phyloP scores from a whole-genome alignment of 2,888 invertebrate species.

The Luperina nickerlii region DNA sequence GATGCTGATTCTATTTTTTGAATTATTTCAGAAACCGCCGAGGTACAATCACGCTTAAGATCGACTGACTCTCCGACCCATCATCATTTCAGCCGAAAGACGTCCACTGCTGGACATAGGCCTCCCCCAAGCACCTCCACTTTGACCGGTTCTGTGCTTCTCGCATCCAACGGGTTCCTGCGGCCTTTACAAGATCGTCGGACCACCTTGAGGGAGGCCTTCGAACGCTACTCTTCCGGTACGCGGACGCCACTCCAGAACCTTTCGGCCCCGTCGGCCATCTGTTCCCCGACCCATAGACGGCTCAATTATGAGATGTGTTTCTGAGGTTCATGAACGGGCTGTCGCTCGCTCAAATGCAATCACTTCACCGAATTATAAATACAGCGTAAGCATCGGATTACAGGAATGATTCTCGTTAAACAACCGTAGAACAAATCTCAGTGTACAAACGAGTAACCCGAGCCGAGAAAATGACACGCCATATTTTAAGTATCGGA shows the following conservation, averaged over 20 bases:
- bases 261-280: no score
- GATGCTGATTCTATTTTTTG: background rate
- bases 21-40: slow-evolving; percentile 3
- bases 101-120: no score
- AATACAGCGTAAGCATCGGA: slow-evolving; percentile 59
- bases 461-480: slow-evolving; percentile 82
- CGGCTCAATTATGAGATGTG: slow-evolving; percentile 22
- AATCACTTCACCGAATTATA: slow-evolving; percentile 36
- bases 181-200: no score
- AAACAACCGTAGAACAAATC: slow-evolving; percentile 79
- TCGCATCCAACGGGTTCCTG: no score
- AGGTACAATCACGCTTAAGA: slow-evolving; percentile 8
- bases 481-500: slow-evolving; percentile 87
- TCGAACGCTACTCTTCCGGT: no score
- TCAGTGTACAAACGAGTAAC: slow-evolving; percentile 83
- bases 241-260: no score
- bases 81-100: no score
- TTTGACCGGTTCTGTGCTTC: no score
- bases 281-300: slow-evolving; percentile 4
- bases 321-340: slow-evolving; percentile 1
- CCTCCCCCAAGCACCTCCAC: no score
- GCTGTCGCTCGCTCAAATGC: slow-evolving; percentile 9
- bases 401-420: slow-evolving; percentile 74
- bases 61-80: slow-evolving; percentile 9
- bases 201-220: no score